Evolutionary conservation across 2,888 invertebrate species (phyloP), one percentile per base, ranked within the genome.

Genomic region (Watsonalla binaria): DNA sequence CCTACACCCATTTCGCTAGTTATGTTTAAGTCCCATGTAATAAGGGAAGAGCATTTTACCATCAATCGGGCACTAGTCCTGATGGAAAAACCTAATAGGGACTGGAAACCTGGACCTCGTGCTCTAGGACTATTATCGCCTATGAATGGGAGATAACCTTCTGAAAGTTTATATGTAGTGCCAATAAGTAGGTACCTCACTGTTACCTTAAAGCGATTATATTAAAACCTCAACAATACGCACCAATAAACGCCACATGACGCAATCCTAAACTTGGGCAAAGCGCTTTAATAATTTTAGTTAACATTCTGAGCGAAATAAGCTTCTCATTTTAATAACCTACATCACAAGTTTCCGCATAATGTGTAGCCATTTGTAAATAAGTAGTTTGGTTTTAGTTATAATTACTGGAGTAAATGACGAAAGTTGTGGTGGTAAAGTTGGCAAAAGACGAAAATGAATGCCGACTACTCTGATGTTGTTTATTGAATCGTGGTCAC

Each of bases 371-470:
- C 42, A 42, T 42, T 42, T 42, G 42, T 42, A 42, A 42, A 42
- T 42, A 11, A 42, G 8, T 42, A 42, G 42, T 42, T 45, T 13
- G 34, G 51, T 13, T 49, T 53, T 11, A 49, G 33, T 63, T 70
- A 80, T 85, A 85, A 86, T 85, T 82, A 77, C 80, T 71, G 73
- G 65, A 74, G 68, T 78, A 82, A 74, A 80, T 71, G 74, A 80
- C 71, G 72, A 78, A 78, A 84, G 76, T 84, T 81, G 73, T 55
- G 63, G 64, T 53, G 63, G 60, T 52, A 71, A 73, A 72, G 63
- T 69, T 53, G 59, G 55, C 55, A 63, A 61, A 63, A 59, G 11
- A 42, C 42, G 67, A 70, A 79, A 82, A 79, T 79, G 61, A 69
- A 69, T 73, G 65, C 57, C 64, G 72, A 72, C 62, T 71, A 72